Percentiles rank a stretch among this genome's conserved stretches.
phyloP scores from a whole-genome alignment of 1,140 invertebrate genomes.

The Atopsyche davidsoni region DNA sequence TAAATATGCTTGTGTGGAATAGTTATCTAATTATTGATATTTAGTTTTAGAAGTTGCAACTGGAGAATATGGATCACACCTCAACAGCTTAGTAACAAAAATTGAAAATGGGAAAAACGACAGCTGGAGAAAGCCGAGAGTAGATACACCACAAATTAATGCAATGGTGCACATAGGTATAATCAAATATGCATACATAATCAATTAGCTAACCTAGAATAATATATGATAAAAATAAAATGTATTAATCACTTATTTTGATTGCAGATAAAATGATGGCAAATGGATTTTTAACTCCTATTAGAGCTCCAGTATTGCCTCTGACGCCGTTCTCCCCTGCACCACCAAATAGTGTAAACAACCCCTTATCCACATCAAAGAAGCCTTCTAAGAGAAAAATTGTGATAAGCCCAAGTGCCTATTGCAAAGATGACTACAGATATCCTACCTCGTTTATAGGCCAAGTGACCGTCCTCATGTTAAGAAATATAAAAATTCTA shows the following conservation, averaged over 20 bases:
- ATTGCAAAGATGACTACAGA: conserved; percentile 35
- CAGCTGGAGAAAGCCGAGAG: conserved; percentile 47
- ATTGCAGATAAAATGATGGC: conserved; percentile 37
- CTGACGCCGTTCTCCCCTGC: conserved; percentile 26
- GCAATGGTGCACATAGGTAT: conserved; percentile 34
- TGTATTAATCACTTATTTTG: conserved; percentile 1
- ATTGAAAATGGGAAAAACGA: conserved; percentile 65
- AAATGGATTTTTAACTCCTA: conserved; percentile 40
- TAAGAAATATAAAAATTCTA: conserved; percentile 55
- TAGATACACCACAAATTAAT: conserved; percentile 32
- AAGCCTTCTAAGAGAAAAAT: conserved; percentile 13
- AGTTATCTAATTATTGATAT: too few species aligned
- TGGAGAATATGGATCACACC: conserved; percentile 68
- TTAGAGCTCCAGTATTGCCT: conserved; percentile 37
- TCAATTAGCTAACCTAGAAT: background rate
- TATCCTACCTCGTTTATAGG: conserved; percentile 60
- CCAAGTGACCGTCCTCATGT: conserved; percentile 58
- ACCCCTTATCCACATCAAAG: conserved; percentile 5
- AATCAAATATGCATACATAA: conserved; percentile 4
- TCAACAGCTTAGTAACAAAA: conserved; percentile 51
- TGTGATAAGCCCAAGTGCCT: conserved; percentile 31
- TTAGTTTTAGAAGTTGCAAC: conserved; percentile 80
- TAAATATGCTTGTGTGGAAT: conserved; percentile 3
- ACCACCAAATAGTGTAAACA: background rate
- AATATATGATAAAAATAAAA: background rate